These are phyloP conservation scores for Venustoraphidia nigricollis DNA, from an alignment of 2,888 invertebrate species.

Conservation along the genomic window DNA sequence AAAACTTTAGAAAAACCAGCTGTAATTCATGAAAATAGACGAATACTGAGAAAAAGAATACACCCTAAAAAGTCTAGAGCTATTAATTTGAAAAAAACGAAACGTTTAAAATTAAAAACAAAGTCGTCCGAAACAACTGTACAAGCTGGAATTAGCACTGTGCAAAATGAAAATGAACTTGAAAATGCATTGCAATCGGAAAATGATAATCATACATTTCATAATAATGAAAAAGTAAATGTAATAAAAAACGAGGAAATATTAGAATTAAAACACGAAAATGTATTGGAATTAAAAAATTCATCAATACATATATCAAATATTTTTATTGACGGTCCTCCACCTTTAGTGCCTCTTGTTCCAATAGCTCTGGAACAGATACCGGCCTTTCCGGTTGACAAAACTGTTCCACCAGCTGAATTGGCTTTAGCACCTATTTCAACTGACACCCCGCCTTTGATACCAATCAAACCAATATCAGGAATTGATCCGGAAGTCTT, in stretches of 20 bases:
- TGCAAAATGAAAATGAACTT: not conserved
- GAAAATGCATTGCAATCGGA: conserved; percentile 9
- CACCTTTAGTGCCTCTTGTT: conserved; percentile 22
- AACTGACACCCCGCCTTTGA: conserved; percentile 20
- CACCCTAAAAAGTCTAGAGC: too few relatives aligned
- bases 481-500: conserved; percentile 12
- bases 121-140: too few relatives aligned
- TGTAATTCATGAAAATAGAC: too few relatives aligned
- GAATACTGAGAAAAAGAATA: too few relatives aligned
- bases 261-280: conserved; percentile 1
- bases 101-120: not conserved
- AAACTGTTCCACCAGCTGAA: conserved; percentile 1
- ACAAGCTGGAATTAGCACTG: too few relatives aligned
- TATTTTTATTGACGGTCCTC: conserved; percentile 18
- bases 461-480: conserved; percentile 20
- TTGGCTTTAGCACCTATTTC: conserved; percentile 9
- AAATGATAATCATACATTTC: conserved; percentile 10
- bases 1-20: conserved; percentile 6
- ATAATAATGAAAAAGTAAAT: conserved; percentile 9
- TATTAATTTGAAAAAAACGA: not conserved
- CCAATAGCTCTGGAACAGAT: conserved; percentile 12
- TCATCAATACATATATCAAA: not conserved
- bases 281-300: too few relatives aligned
- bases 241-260: conserved; percentile 6
- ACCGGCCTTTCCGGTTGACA: conserved; percentile 9